A percentile compares a stretch with the other conserved stretches of the same genome.
phyloP scores from a whole-genome alignment of 2,797 vertebrate species.

The Trichosurus vulpecula region DNA sequence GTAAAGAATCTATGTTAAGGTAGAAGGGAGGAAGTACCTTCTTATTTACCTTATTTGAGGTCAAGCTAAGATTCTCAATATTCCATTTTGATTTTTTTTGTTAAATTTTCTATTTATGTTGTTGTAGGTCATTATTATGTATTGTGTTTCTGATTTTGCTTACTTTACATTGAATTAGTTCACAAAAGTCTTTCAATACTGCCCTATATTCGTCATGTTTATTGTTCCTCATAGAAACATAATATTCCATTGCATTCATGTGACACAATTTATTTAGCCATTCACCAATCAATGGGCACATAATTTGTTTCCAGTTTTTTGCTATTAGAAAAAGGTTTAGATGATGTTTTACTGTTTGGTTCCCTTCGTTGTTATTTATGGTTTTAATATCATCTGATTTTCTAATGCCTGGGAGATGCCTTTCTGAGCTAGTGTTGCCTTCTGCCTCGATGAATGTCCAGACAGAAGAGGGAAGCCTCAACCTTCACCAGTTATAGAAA shows the following conservation, averaged over 20 bases:
- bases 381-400: neutral
- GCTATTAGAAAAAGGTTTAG: neutral
- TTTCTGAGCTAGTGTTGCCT: neutral
- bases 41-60: neutral
- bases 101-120: neutral
- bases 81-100: neutral
- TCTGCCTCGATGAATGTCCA: neutral
- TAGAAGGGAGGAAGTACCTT: neutral
- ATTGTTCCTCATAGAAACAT: neutral
- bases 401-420: neutral
- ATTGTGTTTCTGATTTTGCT: neutral
- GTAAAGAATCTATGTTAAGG: neutral
- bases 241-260: neutral
- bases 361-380: neutral
- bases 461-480: neutral
- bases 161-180: neutral
- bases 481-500: neutral
- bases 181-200: neutral
- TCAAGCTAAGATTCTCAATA: neutral
- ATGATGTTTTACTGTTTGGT: neutral
- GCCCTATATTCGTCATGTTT: neutral
- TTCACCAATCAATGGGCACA: neutral
- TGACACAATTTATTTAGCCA: neutral
- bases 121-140: neutral
- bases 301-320: neutral